Conservation (phyloP, 2,797 vertebrate species). For the Lutjanus campechanus region DNA sequence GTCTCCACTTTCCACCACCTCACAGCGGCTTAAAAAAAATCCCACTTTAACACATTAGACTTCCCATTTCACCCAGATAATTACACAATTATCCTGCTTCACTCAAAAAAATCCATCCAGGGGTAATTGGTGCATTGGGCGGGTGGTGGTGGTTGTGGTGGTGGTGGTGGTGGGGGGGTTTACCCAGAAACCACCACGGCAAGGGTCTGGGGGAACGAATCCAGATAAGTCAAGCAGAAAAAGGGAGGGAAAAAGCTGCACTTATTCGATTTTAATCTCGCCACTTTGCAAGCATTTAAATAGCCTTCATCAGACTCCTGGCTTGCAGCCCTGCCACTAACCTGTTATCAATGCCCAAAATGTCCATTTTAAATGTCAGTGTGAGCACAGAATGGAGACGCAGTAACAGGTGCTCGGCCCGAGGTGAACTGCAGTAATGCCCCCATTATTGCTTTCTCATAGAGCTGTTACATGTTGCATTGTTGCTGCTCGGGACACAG, state of each 20-base stretch:
- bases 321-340: slow-evolving; percentile 91
- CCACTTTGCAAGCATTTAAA: slow-evolving; percentile 98
- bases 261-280: slow-evolving; percentile 97
- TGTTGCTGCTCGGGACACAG: slow-evolving; percentile 86
- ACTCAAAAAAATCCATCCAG: slow-evolving; percentile 91
- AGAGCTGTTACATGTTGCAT: slow-evolving; percentile 89
- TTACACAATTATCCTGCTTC: slow-evolving; percentile 96
- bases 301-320: slow-evolving; percentile 95
- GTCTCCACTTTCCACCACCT: slow-evolving; percentile 55
- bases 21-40: slow-evolving; percentile 81
- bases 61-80: slow-evolving; percentile 95
- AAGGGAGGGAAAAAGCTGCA: slow-evolving; percentile 87
- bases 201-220: slow-evolving; percentile 91
- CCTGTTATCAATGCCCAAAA: slow-evolving; percentile 97
- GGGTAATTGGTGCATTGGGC: slow-evolving; percentile 92
- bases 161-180: slow-evolving; percentile 65
- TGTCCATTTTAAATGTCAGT: slow-evolving; percentile 97
- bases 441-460: slow-evolving; percentile 91
- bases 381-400: slow-evolving; percentile 91
- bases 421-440: slow-evolving; percentile 90
- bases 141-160: neutral
- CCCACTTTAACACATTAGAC: slow-evolving; percentile 95
- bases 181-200: slow-evolving; percentile 91
- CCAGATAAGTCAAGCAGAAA: slow-evolving; percentile 95
- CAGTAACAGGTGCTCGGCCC: slow-evolving; percentile 93